Conservation (phyloP, 2,888 invertebrate species). For the Philonicus albiceps region DNA sequence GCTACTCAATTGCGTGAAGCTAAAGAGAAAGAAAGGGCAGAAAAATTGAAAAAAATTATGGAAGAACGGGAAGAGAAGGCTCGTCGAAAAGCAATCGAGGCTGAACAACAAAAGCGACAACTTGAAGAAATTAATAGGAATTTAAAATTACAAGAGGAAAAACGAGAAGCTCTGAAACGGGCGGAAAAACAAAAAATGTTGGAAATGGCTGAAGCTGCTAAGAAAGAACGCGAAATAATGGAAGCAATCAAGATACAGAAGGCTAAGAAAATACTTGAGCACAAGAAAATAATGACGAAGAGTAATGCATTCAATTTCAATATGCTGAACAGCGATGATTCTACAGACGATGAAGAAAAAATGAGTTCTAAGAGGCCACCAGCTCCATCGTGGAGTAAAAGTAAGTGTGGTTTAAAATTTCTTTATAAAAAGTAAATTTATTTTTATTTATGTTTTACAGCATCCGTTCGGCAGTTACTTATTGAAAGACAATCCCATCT, state of each 20-base stretch:
- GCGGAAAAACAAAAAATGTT: conserved; percentile 49
- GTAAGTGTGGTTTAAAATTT: conserved; percentile 54
- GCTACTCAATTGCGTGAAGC: conserved; percentile 60
- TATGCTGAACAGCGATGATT: conserved; percentile 62
- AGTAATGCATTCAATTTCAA: conserved; percentile 57
- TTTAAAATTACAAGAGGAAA: conserved; percentile 55
- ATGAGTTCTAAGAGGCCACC: conserved; percentile 56
- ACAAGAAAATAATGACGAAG: conserved; percentile 1
- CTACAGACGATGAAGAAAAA: conserved; percentile 63
- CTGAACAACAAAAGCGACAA: conserved; percentile 57
- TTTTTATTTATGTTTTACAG: conserved; percentile 54
- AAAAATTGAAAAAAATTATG: conserved; percentile 57
- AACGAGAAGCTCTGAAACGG: conserved; percentile 46
- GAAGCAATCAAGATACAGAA: conserved; percentile 55
- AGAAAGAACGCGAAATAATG: conserved; percentile 57
- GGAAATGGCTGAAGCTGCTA: conserved; percentile 52
- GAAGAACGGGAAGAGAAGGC: conserved; percentile 61
- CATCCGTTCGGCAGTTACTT: conserved; percentile 62
- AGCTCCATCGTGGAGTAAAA: conserved; percentile 63
- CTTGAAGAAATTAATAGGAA: conserved; percentile 59
- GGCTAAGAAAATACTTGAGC: conserved; percentile 48
- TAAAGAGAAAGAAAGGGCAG: conserved; percentile 60
- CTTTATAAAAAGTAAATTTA: background rate
- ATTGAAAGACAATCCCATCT: conserved; percentile 65
- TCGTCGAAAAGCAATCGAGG: conserved; percentile 56